These are phyloP conservation scores for Lepidurus arcticus DNA, from an alignment of 1,140 invertebrate genomes.

Conservation along the genomic window DNA sequence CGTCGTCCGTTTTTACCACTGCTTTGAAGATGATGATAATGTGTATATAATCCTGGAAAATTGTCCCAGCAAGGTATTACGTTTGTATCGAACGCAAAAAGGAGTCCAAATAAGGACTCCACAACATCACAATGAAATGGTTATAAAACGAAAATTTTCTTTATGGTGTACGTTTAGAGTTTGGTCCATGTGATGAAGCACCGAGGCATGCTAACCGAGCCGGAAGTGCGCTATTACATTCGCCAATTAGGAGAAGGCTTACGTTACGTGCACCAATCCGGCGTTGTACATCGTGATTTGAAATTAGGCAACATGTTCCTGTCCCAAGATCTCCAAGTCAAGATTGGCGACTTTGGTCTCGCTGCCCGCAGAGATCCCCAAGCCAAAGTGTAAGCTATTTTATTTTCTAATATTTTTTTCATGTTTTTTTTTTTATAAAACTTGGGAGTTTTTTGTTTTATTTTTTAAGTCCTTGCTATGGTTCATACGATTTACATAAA, in stretches of 20 bases:
- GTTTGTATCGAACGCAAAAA: not conserved
- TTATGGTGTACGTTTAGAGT: constrained; percentile 43
- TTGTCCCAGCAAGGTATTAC: constrained; percentile 50
- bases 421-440: not conserved
- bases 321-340: constrained; percentile 87
- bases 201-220: constrained; percentile 87
- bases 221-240: constrained; percentile 92
- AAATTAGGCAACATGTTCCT: constrained; percentile 96
- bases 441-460: not conserved
- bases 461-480: no score
- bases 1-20: constrained; percentile 57
- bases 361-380: constrained; percentile 82
- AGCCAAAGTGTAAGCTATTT: constrained; percentile 57
- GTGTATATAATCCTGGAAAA: constrained; percentile 62
- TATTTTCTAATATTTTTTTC: not conserved
- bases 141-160: not conserved
- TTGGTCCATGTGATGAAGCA: constrained; percentile 68
- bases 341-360: constrained; percentile 97
- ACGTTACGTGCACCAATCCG: constrained; percentile 76
- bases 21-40: constrained; percentile 59
- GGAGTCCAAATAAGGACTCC: not conserved
- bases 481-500: no score
- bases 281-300: constrained; percentile 91
- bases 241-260: constrained; percentile 89
- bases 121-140: not conserved